Base-by-base conservation (phyloP, 2,113 vertebrate genomes). In the Orycteropus afer region DNA sequence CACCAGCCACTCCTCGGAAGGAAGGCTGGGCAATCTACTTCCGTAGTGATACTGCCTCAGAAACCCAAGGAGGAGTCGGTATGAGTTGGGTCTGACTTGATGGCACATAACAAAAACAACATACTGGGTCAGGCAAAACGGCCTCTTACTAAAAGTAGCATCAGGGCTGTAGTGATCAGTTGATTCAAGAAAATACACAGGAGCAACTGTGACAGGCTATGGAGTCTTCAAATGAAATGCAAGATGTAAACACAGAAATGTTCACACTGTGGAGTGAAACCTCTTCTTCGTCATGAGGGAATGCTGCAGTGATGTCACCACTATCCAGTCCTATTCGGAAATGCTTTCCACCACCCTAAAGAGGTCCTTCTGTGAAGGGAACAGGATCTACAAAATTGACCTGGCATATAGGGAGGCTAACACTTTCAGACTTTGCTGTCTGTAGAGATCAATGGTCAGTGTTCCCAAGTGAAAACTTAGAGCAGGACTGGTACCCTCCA, bases 191-290 rank as follows among this genome's bases (percentile, higher is more conserved):
- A 82, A 90, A 59, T 0, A 12, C 34, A 22, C 55, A 37, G 29
- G 25, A 59, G 37, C 15, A 2, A 9, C 3, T 17, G 42, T 45
- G 42, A 13, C 27, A 23, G 80, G 32, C 27, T 27, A 25, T 22
- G 13, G 34, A 23, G 55, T 55, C 12, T 42, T 51, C 34, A 20
- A 12, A 4, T 23, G 34, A 7, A 20, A 13, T 0, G 23, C 9
- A 2, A 0, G n/a, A 25, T 1, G 1, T 10, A 7, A 40, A 12
- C 3, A 0, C 11, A 61, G n/a, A 14, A 2, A 0, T 2, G 0
- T 3, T 45, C 67, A 67, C 13, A 0, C 51, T 5, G 4, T 2
- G 11, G 45, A 6, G 10, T 3, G 78, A 34, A 18, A 27, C 20
- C 74, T 71, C 23, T 29, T 51, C 7, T 14, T 63, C 11, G 0